phyloP scores from a whole-genome alignment of 2,888 invertebrate genomes.

The Nomada ruficornis region DNA sequence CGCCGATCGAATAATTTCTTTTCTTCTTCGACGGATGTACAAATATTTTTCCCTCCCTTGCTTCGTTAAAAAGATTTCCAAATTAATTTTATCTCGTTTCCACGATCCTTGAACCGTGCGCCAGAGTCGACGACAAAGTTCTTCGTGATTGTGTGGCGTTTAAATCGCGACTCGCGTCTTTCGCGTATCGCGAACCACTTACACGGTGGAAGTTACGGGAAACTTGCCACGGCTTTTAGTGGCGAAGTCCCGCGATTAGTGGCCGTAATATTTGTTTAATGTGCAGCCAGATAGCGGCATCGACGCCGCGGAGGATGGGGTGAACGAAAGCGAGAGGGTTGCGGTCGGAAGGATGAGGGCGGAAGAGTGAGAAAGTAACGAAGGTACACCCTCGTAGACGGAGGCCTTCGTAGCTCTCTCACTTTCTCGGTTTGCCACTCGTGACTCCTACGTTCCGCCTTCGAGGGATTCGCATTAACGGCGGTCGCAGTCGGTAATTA shows the following conservation, averaged over 20 bases:
- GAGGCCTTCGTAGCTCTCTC: constrained; percentile 36
- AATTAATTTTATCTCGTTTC: no score
- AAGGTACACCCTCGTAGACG: constrained; percentile 10
- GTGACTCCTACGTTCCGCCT: constrained; percentile 12
- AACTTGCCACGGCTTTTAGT: constrained; percentile 56
- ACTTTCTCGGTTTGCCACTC: constrained; percentile 1
- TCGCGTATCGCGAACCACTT: constrained; percentile 21
- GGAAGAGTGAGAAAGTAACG: not conserved
- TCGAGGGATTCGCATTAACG: constrained; percentile 55
- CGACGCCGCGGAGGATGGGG: not conserved
- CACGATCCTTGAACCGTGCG: not conserved
- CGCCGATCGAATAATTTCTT: no score
- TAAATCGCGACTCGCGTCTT: constrained; percentile 21
- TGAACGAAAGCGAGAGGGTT: constrained; percentile 1
- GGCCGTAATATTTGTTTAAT: constrained; percentile 70
- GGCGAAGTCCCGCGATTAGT: constrained; percentile 57
- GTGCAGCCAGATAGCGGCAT: constrained; percentile 54
- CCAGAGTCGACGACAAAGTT: not conserved
- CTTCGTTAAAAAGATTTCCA: no score
- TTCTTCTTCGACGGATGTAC: no score
- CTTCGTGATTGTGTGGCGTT: not conserved
- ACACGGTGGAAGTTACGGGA: constrained; percentile 41
- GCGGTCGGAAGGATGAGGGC: not conserved
- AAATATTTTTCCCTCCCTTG: no score
- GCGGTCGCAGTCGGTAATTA: constrained; percentile 68